phyloP scores from a whole-genome alignment of 2,797 vertebrate genomes.

The Galago senegalensis region DNA sequence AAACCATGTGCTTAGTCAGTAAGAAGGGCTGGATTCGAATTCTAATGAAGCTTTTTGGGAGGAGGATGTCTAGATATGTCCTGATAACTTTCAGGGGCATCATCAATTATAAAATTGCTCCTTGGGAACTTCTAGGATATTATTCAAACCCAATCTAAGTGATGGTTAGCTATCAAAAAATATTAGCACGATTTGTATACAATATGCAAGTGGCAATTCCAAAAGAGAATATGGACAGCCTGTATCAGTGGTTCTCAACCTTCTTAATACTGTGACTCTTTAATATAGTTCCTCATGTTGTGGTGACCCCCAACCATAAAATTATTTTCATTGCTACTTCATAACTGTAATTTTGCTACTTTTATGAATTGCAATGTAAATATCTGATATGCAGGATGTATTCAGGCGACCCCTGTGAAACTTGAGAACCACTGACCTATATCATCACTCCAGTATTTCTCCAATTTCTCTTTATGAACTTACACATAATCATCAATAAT shows the following conservation, averaged over 20 bases:
- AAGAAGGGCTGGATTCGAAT: neutral
- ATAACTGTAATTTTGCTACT: too few relatives aligned
- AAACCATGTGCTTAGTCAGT: neutral
- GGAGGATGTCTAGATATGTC: neutral
- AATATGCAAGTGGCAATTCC: neutral
- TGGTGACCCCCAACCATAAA: too few relatives aligned
- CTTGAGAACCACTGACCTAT: too few relatives aligned
- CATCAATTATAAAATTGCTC: neutral
- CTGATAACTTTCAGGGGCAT: neutral
- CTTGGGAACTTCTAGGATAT: neutral
- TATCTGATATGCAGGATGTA: too few relatives aligned
- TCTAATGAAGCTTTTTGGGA: neutral
- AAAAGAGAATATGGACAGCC: constrained; percentile 26
- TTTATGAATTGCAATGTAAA: too few relatives aligned
- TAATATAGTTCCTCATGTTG: too few relatives aligned
- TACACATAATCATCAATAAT: neutral
- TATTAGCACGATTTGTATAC: neutral
- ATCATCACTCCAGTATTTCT: neutral
- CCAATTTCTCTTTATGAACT: neutral
- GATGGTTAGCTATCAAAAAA: neutral
- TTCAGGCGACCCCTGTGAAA: too few relatives aligned
- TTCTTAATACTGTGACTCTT: too few relatives aligned
- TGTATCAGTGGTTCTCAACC: neutral
- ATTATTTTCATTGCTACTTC: too few relatives aligned
- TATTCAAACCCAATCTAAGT: neutral